Percentiles rank a stretch among this genome's conserved stretches.
Conservation (phyloP, 2,888 invertebrate species). For the Taphrorychus bicolor region DNA sequence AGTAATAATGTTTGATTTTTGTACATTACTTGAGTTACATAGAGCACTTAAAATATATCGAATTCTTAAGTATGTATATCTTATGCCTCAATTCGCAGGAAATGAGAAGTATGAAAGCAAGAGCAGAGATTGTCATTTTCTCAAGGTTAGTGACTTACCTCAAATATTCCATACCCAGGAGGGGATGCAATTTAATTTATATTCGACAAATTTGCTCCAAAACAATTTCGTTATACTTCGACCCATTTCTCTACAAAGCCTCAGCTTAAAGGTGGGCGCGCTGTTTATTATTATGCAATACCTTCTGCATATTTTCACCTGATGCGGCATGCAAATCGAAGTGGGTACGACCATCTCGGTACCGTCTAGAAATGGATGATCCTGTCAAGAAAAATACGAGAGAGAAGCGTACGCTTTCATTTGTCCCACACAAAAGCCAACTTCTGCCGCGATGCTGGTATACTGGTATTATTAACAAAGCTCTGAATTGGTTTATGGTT, state of each 20-base stretch:
- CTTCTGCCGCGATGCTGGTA: conserved; percentile 4
- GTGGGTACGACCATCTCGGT: conserved; percentile 28
- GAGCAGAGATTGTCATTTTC: no score
- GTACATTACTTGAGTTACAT: no score
- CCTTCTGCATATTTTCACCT: conserved; percentile 39
- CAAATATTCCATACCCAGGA: no score
- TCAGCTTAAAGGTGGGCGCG: conserved; percentile 19
- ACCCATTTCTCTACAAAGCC: conserved; percentile 14
- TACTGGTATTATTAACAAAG: conserved; percentile 13
- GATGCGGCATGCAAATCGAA: conserved; percentile 35
- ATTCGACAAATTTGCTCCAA: no score
- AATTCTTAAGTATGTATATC: no score
- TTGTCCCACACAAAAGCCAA: conserved; percentile 23
- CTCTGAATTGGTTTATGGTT: conserved; percentile 7
- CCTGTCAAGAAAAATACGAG: conserved; percentile 22
- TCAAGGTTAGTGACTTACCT: no score
- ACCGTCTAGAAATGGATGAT: conserved; percentile 38
- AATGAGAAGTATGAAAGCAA: no score
- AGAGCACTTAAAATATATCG: no score
- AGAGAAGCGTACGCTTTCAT: conserved; percentile 24
- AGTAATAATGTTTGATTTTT: neutral
- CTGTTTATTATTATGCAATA: conserved; percentile 34
- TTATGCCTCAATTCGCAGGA: no score
- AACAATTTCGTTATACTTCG: neutral
- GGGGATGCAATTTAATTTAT: no score